A percentile compares a stretch with the other conserved stretches of the same genome.
Evolutionary conservation across 2,888 invertebrate genomes (phyloP).

Genomic region (Ramazzottius varieornatus): DNA sequence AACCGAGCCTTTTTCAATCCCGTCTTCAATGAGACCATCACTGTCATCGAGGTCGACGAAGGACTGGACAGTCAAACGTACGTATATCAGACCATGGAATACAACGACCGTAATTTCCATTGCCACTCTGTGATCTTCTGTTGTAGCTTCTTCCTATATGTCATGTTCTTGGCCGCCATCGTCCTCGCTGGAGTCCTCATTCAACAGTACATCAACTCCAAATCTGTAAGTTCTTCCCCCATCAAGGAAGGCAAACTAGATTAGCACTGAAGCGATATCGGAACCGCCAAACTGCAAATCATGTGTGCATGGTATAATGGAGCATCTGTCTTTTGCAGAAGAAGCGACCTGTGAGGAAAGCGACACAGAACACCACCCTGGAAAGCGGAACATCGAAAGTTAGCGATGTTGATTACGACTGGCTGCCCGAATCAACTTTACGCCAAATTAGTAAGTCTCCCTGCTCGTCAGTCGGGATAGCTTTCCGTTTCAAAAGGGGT

Average conservation of each 20-base stretch:
- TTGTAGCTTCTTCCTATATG: conserved; percentile 59
- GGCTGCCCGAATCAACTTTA: conserved; percentile 76
- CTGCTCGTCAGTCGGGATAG: conserved; percentile 1
- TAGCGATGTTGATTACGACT: conserved; percentile 84
- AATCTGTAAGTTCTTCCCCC: background rate
- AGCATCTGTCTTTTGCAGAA: too few relatives aligned
- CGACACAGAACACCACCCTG: conserved; percentile 22
- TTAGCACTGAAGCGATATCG: too few relatives aligned
- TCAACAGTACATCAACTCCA: conserved; percentile 35
- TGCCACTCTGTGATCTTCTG: conserved; percentile 4
- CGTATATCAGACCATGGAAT: conserved; percentile 11
- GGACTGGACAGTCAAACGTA: conserved; percentile 82
- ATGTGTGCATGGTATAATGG: too few relatives aligned
- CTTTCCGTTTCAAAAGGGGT: too few relatives aligned
- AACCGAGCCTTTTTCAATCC: conserved; percentile 49
- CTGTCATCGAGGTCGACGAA: conserved; percentile 80
- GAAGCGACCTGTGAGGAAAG: conserved; percentile 15
- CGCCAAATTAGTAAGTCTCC: conserved; percentile 44
- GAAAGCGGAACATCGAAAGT: conserved; percentile 73
- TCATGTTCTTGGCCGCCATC: conserved; percentile 67
- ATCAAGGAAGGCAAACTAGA: too few relatives aligned
- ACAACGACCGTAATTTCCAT: conserved; percentile 1
- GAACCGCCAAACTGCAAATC: too few relatives aligned
- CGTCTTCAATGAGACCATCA: conserved; percentile 89
- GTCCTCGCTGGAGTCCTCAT: conserved; percentile 60